Base-by-base conservation (phyloP, 2,797 vertebrate genomes). In the Paratrypauchen microcephalus region DNA sequence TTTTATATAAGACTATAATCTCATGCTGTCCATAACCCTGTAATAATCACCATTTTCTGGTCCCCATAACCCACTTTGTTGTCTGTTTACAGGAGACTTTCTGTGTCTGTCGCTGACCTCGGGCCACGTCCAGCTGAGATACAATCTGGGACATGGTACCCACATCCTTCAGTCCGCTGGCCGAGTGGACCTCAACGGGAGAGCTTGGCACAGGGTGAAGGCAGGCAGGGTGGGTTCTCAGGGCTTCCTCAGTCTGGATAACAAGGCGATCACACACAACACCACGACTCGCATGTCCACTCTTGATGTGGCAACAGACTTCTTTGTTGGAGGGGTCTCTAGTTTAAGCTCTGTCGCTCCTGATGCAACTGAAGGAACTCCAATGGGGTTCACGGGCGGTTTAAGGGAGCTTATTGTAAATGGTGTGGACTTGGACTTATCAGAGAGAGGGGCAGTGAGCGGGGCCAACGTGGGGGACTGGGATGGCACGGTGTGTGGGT, bases 401-500 rank as follows among this genome's bases (percentile, higher is more conserved):
- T 76, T 97, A 24, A 78, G 93, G 74, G 94, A 95, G 79, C 75
- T 94, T 21, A 18, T 91, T 39, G 69, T 96, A 32, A 96, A 97
- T 4, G 83, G 90, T 8, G 84, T 60, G 26, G 93, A 94, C 78
- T 80, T 98, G 56, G 88, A 94, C 64, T 90, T 97, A 66, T 95
- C 92, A 0, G 93, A 90, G 65, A 82, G 3, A 0, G 94, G 94
- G 9, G 90, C 95, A 1, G 85, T 91, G 18, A 80, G 72, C 0
- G 95, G 95, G 19, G 91, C 90, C 36, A 95, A 96, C 0, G 66
- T 98, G 2, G 94, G 93, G 0, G 96, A 97, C 80, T 96, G 95
- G 81, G 96, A 97, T 0, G 94, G 95, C 65, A 96, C 95, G 0
- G 74, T 76, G 0, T 97, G 95, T 9, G 95, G 95, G 36, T 95